phyloP scores from a whole-genome alignment of 2,888 invertebrate genomes.

The Drosophila anomelani region DNA sequence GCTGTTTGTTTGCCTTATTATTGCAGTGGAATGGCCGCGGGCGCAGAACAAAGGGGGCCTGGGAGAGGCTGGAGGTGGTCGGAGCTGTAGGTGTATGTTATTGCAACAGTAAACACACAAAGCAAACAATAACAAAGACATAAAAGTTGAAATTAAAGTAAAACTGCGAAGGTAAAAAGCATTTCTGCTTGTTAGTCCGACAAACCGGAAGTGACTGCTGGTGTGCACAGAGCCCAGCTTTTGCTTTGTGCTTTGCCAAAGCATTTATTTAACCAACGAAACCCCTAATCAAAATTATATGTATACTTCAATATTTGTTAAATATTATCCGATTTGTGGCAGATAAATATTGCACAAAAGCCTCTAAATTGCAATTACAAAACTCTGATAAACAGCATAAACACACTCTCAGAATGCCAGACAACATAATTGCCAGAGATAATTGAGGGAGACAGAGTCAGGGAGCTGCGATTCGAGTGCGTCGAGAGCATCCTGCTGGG shows the following conservation, averaged over 20 bases:
- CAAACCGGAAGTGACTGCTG: constrained; percentile 61
- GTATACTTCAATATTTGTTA: constrained; percentile 14
- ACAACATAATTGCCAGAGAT: constrained; percentile 46
- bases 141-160: constrained; percentile 65
- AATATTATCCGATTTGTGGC: constrained; percentile 23
- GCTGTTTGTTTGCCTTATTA: constrained; percentile 46
- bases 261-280: neutral
- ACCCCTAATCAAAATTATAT: neutral
- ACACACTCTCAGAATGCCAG: neutral
- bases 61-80: constrained; percentile 5
- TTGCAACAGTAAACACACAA: constrained; percentile 65
- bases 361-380: constrained; percentile 16
- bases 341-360: constrained; percentile 19
- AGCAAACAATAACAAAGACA: constrained; percentile 35
- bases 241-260: constrained; percentile 50
- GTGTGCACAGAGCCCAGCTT: constrained; percentile 16
- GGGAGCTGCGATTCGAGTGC: constrained; percentile 3
- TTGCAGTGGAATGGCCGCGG: constrained; percentile 29
- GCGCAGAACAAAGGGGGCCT: neutral
- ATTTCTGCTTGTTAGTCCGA: constrained; percentile 58
- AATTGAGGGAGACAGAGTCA: constrained; percentile 44
- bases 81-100: constrained; percentile 48
- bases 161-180: constrained; percentile 28
- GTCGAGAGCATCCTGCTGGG: constrained; percentile 19
- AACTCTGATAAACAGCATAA: neutral